phyloP scores from a whole-genome alignment of 2,113 vertebrate genomes.

The Falcunculus frontatus region DNA sequence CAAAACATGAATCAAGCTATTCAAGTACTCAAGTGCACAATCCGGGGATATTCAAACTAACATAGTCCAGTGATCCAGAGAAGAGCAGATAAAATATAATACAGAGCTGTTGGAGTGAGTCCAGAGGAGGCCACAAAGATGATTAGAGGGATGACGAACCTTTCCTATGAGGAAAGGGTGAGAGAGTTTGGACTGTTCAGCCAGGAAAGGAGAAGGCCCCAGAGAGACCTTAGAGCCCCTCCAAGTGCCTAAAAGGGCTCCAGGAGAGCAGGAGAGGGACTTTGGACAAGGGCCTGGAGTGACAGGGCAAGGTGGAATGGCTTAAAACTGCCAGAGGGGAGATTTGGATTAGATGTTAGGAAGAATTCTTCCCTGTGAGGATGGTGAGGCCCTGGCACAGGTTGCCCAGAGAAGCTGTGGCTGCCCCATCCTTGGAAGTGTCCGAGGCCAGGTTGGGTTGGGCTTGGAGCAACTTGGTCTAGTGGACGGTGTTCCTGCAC shows the following conservation, averaged over 20 bases:
- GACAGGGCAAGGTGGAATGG: background rate
- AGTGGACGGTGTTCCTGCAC: background rate
- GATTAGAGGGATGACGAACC: background rate
- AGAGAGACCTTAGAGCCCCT: background rate
- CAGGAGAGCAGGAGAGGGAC: background rate
- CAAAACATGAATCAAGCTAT: background rate
- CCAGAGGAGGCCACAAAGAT: background rate
- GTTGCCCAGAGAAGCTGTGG: background rate
- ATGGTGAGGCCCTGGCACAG: background rate
- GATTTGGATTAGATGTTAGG: background rate
- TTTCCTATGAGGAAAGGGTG: background rate
- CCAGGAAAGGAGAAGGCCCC: background rate
- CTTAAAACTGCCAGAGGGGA: background rate
- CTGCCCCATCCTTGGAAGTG: background rate
- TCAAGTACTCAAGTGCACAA: background rate
- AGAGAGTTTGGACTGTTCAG: background rate
- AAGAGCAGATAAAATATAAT: background rate
- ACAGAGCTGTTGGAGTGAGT: background rate
- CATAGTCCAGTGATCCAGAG: background rate
- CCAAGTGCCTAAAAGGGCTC: background rate
- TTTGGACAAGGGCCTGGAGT: background rate
- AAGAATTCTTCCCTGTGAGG: background rate
- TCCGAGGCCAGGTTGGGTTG: accelerated
- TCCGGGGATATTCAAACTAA: background rate
- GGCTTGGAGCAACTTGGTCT: background rate